Evolutionary conservation across 2,888 invertebrate genomes (phyloP).

Genomic region (Pheosia gnoma): DNA sequence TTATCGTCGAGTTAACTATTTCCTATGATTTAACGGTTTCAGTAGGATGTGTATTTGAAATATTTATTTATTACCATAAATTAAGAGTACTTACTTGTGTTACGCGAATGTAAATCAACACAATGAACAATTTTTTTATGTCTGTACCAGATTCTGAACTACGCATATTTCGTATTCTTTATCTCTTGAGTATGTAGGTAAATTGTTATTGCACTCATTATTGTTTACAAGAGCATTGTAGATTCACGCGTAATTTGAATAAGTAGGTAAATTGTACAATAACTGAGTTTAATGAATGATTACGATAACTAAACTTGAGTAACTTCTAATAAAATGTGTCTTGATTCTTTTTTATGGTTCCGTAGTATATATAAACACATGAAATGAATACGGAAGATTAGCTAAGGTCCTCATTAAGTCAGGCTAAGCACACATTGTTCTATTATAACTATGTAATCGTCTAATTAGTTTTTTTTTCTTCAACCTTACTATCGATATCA

Average conservation of each 20-base stretch:
- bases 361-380: not conserved
- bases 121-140: not conserved
- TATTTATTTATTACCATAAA: not conserved
- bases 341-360: constrained; percentile 2
- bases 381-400: not conserved
- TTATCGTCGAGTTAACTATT: constrained; percentile 2
- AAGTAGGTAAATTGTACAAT: constrained; percentile 30
- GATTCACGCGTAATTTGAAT: constrained; percentile 36
- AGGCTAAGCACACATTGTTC: not conserved
- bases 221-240: constrained; percentile 25
- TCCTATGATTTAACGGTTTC: not conserved
- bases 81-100: too few relatives aligned
- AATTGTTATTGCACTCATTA: constrained; percentile 40
- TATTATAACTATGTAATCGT: too few relatives aligned
- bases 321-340: constrained; percentile 3
- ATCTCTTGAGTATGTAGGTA: constrained; percentile 35
- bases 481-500: too few relatives aligned
- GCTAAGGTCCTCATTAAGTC: not conserved
- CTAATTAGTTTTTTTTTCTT: too few relatives aligned
- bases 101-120: not conserved
- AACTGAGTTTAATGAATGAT: constrained; percentile 22
- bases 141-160: constrained; percentile 1
- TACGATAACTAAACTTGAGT: constrained; percentile 16
- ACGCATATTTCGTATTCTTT: constrained; percentile 10
- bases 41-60: not conserved